Conservation (phyloP, 2,888 invertebrate genomes). For the Isotomurus palustris region DNA sequence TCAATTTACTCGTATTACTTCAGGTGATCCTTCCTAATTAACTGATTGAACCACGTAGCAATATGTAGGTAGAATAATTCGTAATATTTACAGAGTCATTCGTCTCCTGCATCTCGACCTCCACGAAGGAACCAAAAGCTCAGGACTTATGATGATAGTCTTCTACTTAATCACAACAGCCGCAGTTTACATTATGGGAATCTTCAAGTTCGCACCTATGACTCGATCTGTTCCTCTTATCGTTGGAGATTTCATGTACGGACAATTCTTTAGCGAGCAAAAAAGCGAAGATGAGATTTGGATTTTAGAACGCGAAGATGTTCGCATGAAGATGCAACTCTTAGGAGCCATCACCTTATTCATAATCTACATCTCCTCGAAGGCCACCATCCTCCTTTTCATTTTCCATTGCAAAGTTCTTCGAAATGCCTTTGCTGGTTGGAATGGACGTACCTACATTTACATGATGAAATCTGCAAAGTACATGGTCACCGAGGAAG, state of each 20-base stretch:
- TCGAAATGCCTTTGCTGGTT: conserved; percentile 23
- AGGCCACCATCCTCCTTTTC: conserved; percentile 24
- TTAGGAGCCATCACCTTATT: conserved; percentile 12
- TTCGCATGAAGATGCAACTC: background rate
- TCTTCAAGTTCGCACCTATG: conserved; percentile 10
- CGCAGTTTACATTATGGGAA: conserved; percentile 8
- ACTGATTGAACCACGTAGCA: background rate
- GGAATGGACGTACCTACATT: conserved; percentile 34
- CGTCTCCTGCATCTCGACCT: conserved; percentile 36
- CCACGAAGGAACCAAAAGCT: background rate
- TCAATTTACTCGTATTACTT: conserved; percentile 1
- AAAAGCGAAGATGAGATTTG: background rate
- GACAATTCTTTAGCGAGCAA: too few relatives aligned
- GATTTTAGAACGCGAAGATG: background rate
- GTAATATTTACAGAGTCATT: conserved; percentile 17
- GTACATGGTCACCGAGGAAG: conserved; percentile 23
- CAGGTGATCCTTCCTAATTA: background rate
- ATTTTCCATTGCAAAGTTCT: conserved; percentile 29
- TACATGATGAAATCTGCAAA: conserved; percentile 22
- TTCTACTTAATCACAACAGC: conserved; percentile 1
- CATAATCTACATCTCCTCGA: conserved; percentile 18
- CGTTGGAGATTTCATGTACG: conserved; percentile 20
- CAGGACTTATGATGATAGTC: background rate
- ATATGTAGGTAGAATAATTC: background rate
- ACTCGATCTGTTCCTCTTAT: conserved; percentile 13